Percentiles rank a stretch among this genome's conserved stretches.
Evolutionary conservation across 2,888 invertebrate genomes (phyloP).

Genomic region (Ichneumon xanthorius): DNA sequence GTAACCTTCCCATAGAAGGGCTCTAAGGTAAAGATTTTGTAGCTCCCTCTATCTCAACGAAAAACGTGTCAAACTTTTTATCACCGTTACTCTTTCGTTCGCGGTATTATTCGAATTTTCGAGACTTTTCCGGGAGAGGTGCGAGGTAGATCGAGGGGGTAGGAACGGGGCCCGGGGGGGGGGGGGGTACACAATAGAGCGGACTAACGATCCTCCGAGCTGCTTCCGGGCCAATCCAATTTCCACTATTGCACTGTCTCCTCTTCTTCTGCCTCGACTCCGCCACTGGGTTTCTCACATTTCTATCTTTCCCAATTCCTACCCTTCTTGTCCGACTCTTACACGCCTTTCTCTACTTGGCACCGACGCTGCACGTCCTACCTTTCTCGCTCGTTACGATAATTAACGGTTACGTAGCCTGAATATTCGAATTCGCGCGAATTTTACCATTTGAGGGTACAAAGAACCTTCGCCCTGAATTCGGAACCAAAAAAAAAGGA

Average conservation of each 20-base stretch:
- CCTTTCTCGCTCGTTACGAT: constrained; percentile 55
- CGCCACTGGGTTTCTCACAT: constrained; percentile 11
- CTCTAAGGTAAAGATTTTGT: too few relatives aligned
- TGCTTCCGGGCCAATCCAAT: constrained; percentile 63
- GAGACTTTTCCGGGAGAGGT: constrained; percentile 26
- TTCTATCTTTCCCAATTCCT: constrained; percentile 23
- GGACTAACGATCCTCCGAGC: constrained; percentile 62
- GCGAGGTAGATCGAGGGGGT: constrained; percentile 19
- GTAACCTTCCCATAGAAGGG: too few relatives aligned
- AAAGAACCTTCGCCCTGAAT: not conserved
- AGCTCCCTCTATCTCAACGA: not conserved
- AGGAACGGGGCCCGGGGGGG: too few relatives aligned
- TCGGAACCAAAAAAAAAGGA: not conserved
- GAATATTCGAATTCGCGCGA: constrained; percentile 46
- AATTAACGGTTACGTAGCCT: constrained; percentile 55
- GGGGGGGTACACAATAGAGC: constrained; percentile 48
- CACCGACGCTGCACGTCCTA: constrained; percentile 32
- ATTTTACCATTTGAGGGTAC: not conserved
- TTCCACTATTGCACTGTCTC: constrained; percentile 41
- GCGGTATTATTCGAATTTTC: constrained; percentile 47
- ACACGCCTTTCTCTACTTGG: constrained; percentile 45
- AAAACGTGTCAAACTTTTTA: constrained; percentile 8
- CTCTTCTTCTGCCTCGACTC: constrained; percentile 15
- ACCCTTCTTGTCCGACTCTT: constrained; percentile 49
- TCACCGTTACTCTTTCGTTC: constrained; percentile 11